Conservation (phyloP, 2,888 invertebrate species). For the Trilocha varians region DNA sequence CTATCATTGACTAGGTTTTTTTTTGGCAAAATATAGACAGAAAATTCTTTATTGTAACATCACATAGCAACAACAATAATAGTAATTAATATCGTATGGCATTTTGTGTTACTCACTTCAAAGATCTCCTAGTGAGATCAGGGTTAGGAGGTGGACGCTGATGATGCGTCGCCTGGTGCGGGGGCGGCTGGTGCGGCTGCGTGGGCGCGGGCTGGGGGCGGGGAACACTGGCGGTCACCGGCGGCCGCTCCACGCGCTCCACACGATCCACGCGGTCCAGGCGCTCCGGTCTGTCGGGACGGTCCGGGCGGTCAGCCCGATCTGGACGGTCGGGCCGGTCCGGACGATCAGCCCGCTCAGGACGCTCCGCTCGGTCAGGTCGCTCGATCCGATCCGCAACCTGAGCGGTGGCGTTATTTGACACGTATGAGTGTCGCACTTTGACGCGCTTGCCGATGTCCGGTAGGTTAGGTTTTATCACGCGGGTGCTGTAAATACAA, state of each 20-base stretch:
- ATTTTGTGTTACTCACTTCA: constrained; percentile 79
- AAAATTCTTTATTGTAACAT: no score
- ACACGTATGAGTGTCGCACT: constrained; percentile 72
- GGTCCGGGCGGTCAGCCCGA: constrained; percentile 27
- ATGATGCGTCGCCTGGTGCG: constrained; percentile 55
- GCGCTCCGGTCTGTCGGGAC: constrained; percentile 33
- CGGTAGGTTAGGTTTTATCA: constrained; percentile 92
- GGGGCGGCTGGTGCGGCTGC: constrained; percentile 30
- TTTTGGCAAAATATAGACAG: no score
- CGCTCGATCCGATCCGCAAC: constrained; percentile 33
- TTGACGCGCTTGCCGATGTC: constrained; percentile 92
- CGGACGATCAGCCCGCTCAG: constrained; percentile 37
- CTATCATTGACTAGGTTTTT: no score
- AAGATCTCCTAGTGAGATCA: constrained; percentile 82
- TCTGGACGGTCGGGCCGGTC: constrained; percentile 39
- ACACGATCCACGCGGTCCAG: constrained; percentile 17
- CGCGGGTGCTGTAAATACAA: constrained; percentile 82
- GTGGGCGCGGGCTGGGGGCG: constrained; percentile 26
- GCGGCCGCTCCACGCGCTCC: constrained; percentile 29
- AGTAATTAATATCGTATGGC: no score
- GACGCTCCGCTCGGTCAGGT: constrained; percentile 27
- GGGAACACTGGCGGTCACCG: constrained; percentile 21
- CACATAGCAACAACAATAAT: no score
- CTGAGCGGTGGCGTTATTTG: constrained; percentile 36
- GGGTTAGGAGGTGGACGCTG: constrained; percentile 69